Conservation (phyloP, 1,140 invertebrate genomes). For the Halesus radiatus region DNA sequence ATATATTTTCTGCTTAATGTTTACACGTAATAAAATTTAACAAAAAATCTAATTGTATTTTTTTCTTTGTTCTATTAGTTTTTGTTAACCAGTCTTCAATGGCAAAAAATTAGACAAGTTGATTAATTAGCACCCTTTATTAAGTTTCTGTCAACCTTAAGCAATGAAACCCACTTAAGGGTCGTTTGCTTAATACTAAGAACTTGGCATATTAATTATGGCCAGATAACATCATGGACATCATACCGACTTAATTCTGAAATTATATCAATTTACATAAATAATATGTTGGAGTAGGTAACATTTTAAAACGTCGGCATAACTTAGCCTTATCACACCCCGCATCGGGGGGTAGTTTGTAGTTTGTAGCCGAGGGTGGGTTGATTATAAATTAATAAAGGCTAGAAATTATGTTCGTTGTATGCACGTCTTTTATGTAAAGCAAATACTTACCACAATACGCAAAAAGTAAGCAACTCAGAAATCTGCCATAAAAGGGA, state of each 20-base stretch:
- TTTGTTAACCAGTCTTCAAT: no score
- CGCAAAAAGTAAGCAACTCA: no score
- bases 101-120: no score
- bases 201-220: not conserved
- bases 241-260: not conserved
- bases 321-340: slow-evolving; percentile 2
- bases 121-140: no score
- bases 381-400: slow-evolving; percentile 18
- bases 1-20: no score
- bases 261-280: slow-evolving; percentile 14
- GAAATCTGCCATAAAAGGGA: no score
- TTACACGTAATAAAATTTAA: no score
- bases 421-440: no score
- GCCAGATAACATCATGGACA: not conserved
- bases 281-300: not conserved
- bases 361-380: not conserved
- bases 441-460: no score
- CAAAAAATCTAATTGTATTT: no score
- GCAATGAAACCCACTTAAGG: not conserved
- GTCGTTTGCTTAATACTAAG: not conserved
- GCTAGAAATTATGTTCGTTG: not conserved
- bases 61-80: no score
- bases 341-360: not conserved
- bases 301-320: slow-evolving; percentile 8
- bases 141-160: no score